Conservation (phyloP, 2,888 invertebrate genomes). For the Danaus chrysippus region DNA sequence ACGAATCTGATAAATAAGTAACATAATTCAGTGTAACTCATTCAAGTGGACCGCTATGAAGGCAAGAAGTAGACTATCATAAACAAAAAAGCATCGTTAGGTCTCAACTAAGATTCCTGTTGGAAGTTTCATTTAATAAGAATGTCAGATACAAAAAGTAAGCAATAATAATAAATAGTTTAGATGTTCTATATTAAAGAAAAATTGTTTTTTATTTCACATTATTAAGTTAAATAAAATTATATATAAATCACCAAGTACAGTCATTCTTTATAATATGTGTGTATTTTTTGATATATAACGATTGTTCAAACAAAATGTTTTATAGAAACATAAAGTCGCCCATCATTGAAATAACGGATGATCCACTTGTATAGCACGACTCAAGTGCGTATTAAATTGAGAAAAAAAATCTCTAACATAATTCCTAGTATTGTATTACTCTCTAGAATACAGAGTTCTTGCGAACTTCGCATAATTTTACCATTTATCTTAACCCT, state of each 20-base stretch:
- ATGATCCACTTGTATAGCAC: constrained; percentile 19
- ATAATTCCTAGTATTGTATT: constrained; percentile 23
- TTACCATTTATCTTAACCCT: not conserved
- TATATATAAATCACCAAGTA: too few species aligned
- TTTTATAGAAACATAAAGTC: not conserved
- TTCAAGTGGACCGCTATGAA: constrained; percentile 21
- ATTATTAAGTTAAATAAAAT: too few species aligned
- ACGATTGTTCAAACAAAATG: not conserved
- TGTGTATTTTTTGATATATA: too few species aligned
- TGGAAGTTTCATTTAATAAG: constrained; percentile 32
- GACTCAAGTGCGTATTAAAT: constrained; percentile 36
- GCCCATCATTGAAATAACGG: not conserved
- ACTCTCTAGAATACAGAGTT: constrained; percentile 11
- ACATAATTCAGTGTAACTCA: constrained; percentile 1
- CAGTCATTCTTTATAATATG: too few species aligned
- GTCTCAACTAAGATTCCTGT: constrained; percentile 36
- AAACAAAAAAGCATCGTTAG: constrained; percentile 42
- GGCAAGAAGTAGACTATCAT: constrained; percentile 19
- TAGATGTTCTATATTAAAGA: not conserved
- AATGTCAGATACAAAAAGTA: not conserved
- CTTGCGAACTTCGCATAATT: constrained; percentile 8
- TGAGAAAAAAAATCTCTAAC: constrained; percentile 19
- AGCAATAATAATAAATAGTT: not conserved
- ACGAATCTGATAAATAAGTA: not conserved
- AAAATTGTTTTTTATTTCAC: too few species aligned